Evolutionary conservation across 2,888 invertebrate species (phyloP), one percentile per base, ranked within the genome.

Genomic region (Aethes cnicana): DNA sequence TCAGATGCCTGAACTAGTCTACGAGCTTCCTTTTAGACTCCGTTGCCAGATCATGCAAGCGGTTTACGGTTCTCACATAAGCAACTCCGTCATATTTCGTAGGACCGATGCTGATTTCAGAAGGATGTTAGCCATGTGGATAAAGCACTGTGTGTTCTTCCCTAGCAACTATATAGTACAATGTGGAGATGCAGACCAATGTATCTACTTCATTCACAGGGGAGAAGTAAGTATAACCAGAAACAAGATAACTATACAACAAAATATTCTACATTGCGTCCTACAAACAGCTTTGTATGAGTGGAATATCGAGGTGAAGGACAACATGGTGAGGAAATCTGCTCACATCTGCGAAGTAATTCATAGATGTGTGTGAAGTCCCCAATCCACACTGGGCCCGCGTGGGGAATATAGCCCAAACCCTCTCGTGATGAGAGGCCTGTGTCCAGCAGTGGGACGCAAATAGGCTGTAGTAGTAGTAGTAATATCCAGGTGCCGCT

Each of bases 131-230:
- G 76, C 78, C 0, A 82, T 83, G 76, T 85, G 90, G 80, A 72
- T 91, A 68, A 81, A 80, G 14, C 90, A 87, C 49, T 85, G 84
- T 11, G 85, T 91, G 0, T 91, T 90, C 66, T 91, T 91, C 57
- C 86, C 90, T 2, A 88, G 90, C 2, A 90, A 91, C 66, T 91
- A 91, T 48, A 91, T 91, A 6, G 90, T 91, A 6, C 90, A 91
- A 57, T 82, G 86, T 25, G 91, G 91, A 1, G 91, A 91, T 61
- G 85, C 90, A 0, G 88, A 91, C 60, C 90, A 90, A 54, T 86
- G 89, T 49, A 91, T 91, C 70, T 91, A 91, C 59, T 91, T 91
- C 50, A 91, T 91, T 68, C 90, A 91, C 59, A 75, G 86, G 59
- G 91, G 91, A 56, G 87, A 90, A 75, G 91, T 90, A 63, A 61